Conservation (phyloP, 1,140 invertebrate species). For the Pectinophora gossypiella region DNA sequence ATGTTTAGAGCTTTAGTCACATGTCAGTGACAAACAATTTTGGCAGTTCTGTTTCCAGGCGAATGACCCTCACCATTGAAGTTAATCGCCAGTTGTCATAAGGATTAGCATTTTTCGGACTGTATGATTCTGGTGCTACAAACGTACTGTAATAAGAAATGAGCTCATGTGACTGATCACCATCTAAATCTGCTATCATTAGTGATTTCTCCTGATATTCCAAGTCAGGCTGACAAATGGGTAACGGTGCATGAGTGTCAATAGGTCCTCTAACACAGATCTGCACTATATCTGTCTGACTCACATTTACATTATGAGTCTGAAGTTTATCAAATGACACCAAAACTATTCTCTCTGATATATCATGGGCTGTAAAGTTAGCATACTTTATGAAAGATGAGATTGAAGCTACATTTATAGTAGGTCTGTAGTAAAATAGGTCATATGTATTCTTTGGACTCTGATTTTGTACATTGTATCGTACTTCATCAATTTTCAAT, state of each 20-base stretch:
- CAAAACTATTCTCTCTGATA: constrained; percentile 85
- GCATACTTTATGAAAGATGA: constrained; percentile 61
- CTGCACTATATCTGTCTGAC: constrained; percentile 83
- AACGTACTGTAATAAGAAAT: constrained; percentile 84
- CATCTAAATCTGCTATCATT: constrained; percentile 82
- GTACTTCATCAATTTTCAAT: constrained; percentile 65
- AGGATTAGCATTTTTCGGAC: constrained; percentile 61
- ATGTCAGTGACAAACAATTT: constrained; percentile 76
- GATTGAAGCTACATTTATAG: constrained; percentile 54
- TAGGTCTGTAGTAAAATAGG: constrained; percentile 57
- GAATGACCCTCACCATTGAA: constrained; percentile 79
- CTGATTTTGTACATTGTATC: constrained; percentile 59
- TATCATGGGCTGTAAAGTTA: constrained; percentile 70
- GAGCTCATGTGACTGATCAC: constrained; percentile 83
- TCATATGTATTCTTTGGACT: constrained; percentile 62
- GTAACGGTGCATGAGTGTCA: constrained; percentile 52
- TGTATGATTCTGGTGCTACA: constrained; percentile 63
- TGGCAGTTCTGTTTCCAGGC: constrained; percentile 81
- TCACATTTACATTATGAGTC: constrained; percentile 83
- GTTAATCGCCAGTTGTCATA: constrained; percentile 75
- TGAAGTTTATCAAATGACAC: constrained; percentile 84
- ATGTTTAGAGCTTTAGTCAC: too few species aligned
- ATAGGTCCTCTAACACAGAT: constrained; percentile 77
- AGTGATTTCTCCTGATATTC: constrained; percentile 82
- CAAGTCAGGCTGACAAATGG: constrained; percentile 83